Evolutionary conservation across 2,888 invertebrate species (phyloP), one percentile per base, ranked within the genome.

Genomic region (Ramazzottius varieornatus): DNA sequence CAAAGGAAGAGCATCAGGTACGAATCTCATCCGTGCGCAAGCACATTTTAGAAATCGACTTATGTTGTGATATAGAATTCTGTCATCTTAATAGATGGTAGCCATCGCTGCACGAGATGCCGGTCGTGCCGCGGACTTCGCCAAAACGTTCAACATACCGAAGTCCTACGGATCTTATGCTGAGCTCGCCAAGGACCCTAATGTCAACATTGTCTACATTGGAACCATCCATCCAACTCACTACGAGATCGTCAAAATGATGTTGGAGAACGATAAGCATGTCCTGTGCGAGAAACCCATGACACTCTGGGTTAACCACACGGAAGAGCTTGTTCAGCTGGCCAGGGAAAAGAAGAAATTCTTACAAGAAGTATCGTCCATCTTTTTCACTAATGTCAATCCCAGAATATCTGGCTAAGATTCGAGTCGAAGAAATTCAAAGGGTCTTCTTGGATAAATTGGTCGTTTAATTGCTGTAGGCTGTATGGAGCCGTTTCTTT

Each of bases 201-300:
- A 86, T 72, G 80, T 92, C 71, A 88, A 89, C 87, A 76, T 90
- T 20, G 86, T 86, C 1, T 92, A 92, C 73, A 81, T 93, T 70
- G 91, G 88, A 2, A 79, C 81, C 1, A 76, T 91, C 32, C 84
- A 87, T 75, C 81, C 84, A 0, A 80, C 83, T 68, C 92, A 93
- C 75, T 83, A 82, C 69, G 79, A 81, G 46, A 76, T 85, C 1
- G 78, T 82, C 0, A 83, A 84, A 73, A 72, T 86, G 66, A 86
- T 86, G 81, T 76, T 93, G 32, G 82, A 84, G 68, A 79, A 83
- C 71, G 86, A 87, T 0, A 92, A 92, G 74, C 84, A 88, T 72
- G 84, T 93, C 1, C 78, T 93, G 1, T 88, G 90, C 73, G 92
- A 93, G 76, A 93, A 92, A 75, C 89, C 92, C 0, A 76, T 92